Conservation (phyloP, 2,113 vertebrate species). For the Numida meleagris region DNA sequence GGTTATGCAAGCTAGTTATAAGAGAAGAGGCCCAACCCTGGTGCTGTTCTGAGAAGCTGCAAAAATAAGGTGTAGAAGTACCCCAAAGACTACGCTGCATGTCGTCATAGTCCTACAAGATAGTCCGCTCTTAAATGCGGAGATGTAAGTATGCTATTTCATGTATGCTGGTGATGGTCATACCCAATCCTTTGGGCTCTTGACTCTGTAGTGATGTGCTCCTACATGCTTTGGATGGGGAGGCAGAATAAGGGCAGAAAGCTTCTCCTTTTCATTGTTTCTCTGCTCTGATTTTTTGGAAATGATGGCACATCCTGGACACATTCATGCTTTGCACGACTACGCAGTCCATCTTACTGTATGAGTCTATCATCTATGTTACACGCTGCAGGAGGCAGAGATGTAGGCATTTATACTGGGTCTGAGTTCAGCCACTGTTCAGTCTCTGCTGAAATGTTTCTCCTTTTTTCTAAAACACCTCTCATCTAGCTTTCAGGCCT, state of each 20-base stretch:
- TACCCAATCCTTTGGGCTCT: background rate
- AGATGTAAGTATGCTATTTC: background rate
- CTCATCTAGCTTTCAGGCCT: background rate
- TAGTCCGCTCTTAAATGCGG: background rate
- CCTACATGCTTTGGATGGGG: accelerated
- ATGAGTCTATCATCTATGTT: accelerated
- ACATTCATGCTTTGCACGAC: background rate
- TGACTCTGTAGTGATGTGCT: background rate
- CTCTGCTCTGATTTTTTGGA: background rate
- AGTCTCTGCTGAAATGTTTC: background rate
- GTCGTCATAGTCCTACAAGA: background rate
- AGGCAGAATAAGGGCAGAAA: background rate
- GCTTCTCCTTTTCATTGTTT: background rate
- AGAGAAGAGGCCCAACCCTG: background rate
- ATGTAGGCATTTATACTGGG: background rate
- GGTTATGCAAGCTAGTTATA: background rate
- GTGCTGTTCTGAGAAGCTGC: background rate
- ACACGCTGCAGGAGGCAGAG: background rate
- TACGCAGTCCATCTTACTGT: background rate
- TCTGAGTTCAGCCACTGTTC: background rate
- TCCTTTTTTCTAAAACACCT: background rate
- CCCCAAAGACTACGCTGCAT: background rate
- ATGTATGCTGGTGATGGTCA: too few relatives aligned
- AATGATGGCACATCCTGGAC: background rate
- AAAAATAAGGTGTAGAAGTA: background rate